Base-by-base conservation (phyloP, 64 coral and sea anemone genomes). In the Porites lutea region DNA sequence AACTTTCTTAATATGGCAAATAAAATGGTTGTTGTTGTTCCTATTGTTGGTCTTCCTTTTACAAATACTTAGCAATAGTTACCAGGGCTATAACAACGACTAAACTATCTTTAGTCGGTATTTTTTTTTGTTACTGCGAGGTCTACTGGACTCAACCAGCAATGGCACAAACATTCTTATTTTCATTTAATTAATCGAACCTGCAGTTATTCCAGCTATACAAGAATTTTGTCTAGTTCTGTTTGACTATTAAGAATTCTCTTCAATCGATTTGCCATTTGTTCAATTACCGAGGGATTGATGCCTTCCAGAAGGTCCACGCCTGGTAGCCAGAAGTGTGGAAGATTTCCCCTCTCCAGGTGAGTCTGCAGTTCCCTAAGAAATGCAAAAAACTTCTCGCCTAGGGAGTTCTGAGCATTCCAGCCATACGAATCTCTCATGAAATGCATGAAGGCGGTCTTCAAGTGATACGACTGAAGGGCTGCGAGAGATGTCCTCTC, bases 371-470 rank as follows among this genome's bases (percentile, higher is more conserved):
- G 14, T 13, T 82, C 71, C 19, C 0, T 2, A 16, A 93, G 45
- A n/a, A 82, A 93, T 5, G 52, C 69, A 15, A 89, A 2, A 45
- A 79, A 93, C 3, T 88, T 70, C 62, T 89, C 20, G 2, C 44
- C 92, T 14, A 93, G 77, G 2, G 87, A 72, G 47, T 82, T 52
- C 53, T 68, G 72, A 14, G 10, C 53, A 16, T 18, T 52, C 66
- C 21, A 78, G 37, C 47, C 13, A 6, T 14, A 8, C 51, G 11
- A 3, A 12, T 52, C 47, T 3, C 44, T 4, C 22, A 49, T 93
- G 86, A 89, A 93, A 23, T 62, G 78, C 59, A 93, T 70, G 37
- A 89, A 93, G 57, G 92, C 86, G 8, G 92, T 93, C 92, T 93
- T 93, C 59, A 93, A 62, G 86, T 93, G 86, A 78, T 89, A 93